A percentile compares a stretch with the other conserved stretches of the same genome.
phyloP scores from a whole-genome alignment of 2,888 invertebrate genomes.

The Agrilus mali region DNA sequence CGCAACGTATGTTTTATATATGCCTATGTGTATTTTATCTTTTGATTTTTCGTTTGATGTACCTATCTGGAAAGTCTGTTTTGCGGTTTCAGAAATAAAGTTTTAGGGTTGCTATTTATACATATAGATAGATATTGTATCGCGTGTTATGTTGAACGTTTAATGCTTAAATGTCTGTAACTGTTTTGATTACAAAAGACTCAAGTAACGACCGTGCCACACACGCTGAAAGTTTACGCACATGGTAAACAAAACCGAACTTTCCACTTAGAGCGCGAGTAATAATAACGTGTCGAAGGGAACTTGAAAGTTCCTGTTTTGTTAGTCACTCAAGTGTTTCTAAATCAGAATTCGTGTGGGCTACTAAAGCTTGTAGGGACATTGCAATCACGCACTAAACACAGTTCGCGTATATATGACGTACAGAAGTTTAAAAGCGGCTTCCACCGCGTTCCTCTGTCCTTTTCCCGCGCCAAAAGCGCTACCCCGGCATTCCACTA shows the following conservation, averaged over 20 bases:
- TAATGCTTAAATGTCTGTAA: neutral
- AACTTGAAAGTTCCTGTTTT: constrained; percentile 4
- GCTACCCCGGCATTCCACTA: constrained; percentile 19
- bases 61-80: neutral
- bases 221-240: constrained; percentile 11
- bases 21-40: too few relatives aligned
- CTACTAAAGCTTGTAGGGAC: constrained; percentile 28
- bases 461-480: constrained; percentile 24
- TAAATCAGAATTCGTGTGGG: constrained; percentile 24
- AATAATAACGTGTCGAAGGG: neutral
- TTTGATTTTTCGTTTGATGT: too few relatives aligned
- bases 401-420: constrained; percentile 23
- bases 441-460: constrained; percentile 23
- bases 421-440: constrained; percentile 19
- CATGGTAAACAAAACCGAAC: constrained; percentile 11
- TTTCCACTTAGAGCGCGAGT: constrained; percentile 7
- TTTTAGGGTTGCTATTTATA: neutral
- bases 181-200: too few relatives aligned
- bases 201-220: constrained; percentile 9
- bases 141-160: neutral
- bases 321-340: constrained; percentile 15
- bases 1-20: too few relatives aligned
- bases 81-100: constrained; percentile 4
- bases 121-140: neutral
- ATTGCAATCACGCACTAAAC: constrained; percentile 28